Percentiles rank a stretch among this genome's conserved stretches.
Evolutionary conservation across 2,888 invertebrate genomes (phyloP).

Genomic region (Dicranocentrus wangi): DNA sequence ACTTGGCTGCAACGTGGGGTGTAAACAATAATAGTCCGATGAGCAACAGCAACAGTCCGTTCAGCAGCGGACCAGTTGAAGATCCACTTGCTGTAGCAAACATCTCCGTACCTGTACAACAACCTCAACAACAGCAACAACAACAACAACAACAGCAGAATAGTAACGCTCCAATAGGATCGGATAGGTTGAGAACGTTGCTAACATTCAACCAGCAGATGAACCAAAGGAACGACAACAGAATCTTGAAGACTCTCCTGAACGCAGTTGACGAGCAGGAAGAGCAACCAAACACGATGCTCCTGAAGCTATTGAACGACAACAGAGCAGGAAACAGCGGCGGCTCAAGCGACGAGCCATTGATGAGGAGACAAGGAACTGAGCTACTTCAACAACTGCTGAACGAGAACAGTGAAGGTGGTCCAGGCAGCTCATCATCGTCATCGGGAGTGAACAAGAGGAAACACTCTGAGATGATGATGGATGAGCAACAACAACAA

Average conservation of each 20-base stretch:
- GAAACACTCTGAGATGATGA: slow-evolving; percentile 44
- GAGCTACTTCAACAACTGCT: slow-evolving; percentile 80
- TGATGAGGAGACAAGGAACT: no score
- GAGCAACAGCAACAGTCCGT: slow-evolving; percentile 44
- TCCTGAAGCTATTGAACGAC: slow-evolving; percentile 72
- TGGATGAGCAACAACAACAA: slow-evolving; percentile 5
- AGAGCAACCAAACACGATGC: slow-evolving; percentile 73
- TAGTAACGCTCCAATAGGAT: slow-evolving; percentile 34
- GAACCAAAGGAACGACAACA: slow-evolving; percentile 68
- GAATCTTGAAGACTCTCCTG: slow-evolving; percentile 77
- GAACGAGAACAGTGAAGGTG: slow-evolving; percentile 74
- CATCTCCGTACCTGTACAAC: neutral
- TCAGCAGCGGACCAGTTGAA: slow-evolving; percentile 8
- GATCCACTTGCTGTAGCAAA: slow-evolving; percentile 28
- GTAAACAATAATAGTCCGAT: slow-evolving; percentile 42
- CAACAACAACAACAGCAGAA: slow-evolving; percentile 28
- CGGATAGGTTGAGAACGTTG: slow-evolving; percentile 78
- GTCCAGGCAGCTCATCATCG: neutral
- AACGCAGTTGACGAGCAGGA: slow-evolving; percentile 82
- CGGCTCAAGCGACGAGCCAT: slow-evolving; percentile 34
- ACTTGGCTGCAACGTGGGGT: slow-evolving; percentile 66
- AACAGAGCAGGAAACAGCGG: slow-evolving; percentile 26
- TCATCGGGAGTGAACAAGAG: slow-evolving; percentile 8
- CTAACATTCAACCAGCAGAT: slow-evolving; percentile 75
- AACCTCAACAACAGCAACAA: slow-evolving; percentile 51